phyloP scores from a whole-genome alignment of 2,113 vertebrate species.

The Otus sunia region DNA sequence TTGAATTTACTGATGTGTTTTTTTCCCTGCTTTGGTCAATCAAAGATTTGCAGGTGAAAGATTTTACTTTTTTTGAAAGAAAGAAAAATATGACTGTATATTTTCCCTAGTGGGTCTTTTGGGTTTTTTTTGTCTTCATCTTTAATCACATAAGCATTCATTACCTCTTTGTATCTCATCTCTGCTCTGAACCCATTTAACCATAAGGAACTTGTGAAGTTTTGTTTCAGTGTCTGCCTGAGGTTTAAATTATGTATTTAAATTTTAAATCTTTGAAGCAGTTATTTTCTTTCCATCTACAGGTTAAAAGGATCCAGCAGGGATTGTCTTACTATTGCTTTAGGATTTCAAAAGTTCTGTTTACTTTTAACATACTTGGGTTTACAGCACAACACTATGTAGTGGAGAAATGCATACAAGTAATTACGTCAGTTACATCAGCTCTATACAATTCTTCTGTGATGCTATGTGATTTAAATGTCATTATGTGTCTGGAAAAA shows the following conservation, averaged over 20 bases:
- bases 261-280: constrained; percentile 48
- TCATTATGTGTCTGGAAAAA: constrained; percentile 68
- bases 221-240: constrained; percentile 43
- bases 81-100: neutral
- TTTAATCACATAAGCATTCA: neutral
- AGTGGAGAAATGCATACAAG: constrained; percentile 80
- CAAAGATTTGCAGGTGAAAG: neutral
- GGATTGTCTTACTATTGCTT: constrained; percentile 31
- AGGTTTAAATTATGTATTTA: constrained; percentile 46
- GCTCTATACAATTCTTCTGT: constrained; percentile 67
- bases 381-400: constrained; percentile 59
- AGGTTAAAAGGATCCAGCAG: constrained; percentile 49
- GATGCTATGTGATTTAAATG: constrained; percentile 72
- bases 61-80: neutral
- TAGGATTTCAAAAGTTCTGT: constrained; percentile 67
- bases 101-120: neutral
- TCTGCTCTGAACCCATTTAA: neutral
- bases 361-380: constrained; percentile 67
- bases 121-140: neutral
- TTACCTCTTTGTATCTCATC: neutral
- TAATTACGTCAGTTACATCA: constrained; percentile 73
- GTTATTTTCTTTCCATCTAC: constrained; percentile 32
- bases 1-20: neutral
- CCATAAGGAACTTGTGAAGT: neutral
- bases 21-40: neutral